Percentiles rank a stretch among this genome's conserved stretches.
phyloP scores from a whole-genome alignment of 1,140 invertebrate genomes.

The Tetragnatha versicolor region DNA sequence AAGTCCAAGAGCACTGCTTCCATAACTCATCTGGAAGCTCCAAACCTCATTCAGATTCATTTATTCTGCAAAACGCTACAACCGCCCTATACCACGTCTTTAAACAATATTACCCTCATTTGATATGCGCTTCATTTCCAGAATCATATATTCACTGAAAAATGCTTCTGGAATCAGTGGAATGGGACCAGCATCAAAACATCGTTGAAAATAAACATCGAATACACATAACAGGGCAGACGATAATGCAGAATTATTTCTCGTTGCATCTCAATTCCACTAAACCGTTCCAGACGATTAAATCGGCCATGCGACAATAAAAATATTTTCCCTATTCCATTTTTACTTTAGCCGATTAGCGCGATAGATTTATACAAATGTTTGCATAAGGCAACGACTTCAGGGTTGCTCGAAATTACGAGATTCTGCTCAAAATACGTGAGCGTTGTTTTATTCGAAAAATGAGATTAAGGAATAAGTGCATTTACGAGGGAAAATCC shows the following conservation, averaged over 20 bases:
- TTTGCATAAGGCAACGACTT: neutral
- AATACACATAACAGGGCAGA: too few relatives aligned
- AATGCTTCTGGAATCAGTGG: too few relatives aligned
- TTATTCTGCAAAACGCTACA: too few relatives aligned
- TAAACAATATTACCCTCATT: too few relatives aligned
- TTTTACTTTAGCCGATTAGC: constrained; percentile 10
- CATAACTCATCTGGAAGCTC: too few relatives aligned
- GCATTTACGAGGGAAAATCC: neutral
- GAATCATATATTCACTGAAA: too few relatives aligned
- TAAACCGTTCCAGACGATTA: neutral
- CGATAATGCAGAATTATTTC: neutral
- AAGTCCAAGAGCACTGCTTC: too few relatives aligned
- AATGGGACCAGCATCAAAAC: too few relatives aligned
- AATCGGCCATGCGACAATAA: neutral
- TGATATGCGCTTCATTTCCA: too few relatives aligned
- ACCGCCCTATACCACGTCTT: too few relatives aligned
- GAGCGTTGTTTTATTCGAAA: neutral
- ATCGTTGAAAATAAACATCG: too few relatives aligned
- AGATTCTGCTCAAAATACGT: neutral
- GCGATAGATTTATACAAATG: neutral
- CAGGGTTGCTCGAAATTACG: neutral
- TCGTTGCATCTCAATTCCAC: neutral
- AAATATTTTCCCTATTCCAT: constrained; percentile 6
- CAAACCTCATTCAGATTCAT: too few relatives aligned
- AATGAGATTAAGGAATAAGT: constrained; percentile 6